Conservation (phyloP, 2,797 vertebrate genomes). For the Natrix natrix region DNA sequence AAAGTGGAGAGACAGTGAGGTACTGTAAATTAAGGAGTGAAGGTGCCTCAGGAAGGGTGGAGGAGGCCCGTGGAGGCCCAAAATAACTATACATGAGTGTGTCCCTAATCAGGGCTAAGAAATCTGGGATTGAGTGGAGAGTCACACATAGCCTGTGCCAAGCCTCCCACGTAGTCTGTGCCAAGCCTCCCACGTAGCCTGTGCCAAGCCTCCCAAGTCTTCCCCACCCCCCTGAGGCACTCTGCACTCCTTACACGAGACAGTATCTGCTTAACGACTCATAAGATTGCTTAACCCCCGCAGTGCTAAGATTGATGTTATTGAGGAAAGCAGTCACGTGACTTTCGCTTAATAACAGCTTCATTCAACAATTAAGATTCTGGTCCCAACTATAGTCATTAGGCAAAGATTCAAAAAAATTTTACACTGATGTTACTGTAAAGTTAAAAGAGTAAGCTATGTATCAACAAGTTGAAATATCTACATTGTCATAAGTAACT, state of each 20-base stretch:
- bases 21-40: neutral
- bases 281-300: neutral
- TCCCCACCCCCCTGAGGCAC: neutral
- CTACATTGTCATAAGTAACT: neutral
- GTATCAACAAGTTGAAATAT: neutral
- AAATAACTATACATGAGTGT: neutral
- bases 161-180: neutral
- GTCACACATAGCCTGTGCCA: neutral
- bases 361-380: neutral
- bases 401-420: neutral
- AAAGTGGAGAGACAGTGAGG: neutral
- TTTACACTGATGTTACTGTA: neutral
- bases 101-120: neutral
- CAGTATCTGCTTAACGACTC: neutral
- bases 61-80: neutral
- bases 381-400: neutral
- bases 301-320: neutral
- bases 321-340: neutral
- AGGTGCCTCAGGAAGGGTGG: neutral
- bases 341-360: neutral
- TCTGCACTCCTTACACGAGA: neutral
- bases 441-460: neutral
- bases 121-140: neutral
- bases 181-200: neutral
- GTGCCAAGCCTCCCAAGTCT: neutral